Conservation (phyloP, 2,888 invertebrate genomes). For the Spialia ferax region DNA sequence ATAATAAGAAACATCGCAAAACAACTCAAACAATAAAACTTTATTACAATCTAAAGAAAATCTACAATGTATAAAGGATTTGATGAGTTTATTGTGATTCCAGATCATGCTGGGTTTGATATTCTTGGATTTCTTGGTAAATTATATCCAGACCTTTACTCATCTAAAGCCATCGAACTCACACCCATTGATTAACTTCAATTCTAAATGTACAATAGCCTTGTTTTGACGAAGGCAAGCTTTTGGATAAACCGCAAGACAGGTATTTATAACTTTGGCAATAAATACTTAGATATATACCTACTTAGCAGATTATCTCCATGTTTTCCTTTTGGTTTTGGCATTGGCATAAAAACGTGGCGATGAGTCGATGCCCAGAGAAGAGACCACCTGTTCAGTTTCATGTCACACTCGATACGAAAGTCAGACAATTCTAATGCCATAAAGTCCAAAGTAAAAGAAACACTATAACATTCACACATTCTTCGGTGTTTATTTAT, state of each 20-base stretch:
- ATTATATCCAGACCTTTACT: background rate
- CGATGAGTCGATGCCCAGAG: conserved; percentile 16
- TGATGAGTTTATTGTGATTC: too few relatives aligned
- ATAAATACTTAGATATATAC: conserved; percentile 18
- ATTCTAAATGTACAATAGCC: conserved; percentile 24
- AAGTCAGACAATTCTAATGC: conserved; percentile 21
- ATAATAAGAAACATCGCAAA: too few relatives aligned
- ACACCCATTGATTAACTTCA: conserved; percentile 14
- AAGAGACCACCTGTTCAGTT: conserved; percentile 25
- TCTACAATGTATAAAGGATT: too few relatives aligned
- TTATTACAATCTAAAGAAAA: too few relatives aligned
- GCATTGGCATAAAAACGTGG: conserved; percentile 32
- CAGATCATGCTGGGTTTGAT: background rate
- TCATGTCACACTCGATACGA: conserved; percentile 28
- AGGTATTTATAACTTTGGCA: conserved; percentile 31
- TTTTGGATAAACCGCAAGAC: conserved; percentile 29
- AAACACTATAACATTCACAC: conserved; percentile 16
- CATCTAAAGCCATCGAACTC: conserved; percentile 20
- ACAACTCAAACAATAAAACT: too few relatives aligned
- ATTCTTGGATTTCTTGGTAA: background rate
- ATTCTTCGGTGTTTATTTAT: background rate
- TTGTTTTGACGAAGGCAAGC: conserved; percentile 35
- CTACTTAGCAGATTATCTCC: conserved; percentile 22
- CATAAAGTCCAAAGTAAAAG: conserved; percentile 14
- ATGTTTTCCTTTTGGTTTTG: conserved; percentile 29